Conservation (phyloP, 2,888 invertebrate genomes). For the Asteroscopus sphinx region DNA sequence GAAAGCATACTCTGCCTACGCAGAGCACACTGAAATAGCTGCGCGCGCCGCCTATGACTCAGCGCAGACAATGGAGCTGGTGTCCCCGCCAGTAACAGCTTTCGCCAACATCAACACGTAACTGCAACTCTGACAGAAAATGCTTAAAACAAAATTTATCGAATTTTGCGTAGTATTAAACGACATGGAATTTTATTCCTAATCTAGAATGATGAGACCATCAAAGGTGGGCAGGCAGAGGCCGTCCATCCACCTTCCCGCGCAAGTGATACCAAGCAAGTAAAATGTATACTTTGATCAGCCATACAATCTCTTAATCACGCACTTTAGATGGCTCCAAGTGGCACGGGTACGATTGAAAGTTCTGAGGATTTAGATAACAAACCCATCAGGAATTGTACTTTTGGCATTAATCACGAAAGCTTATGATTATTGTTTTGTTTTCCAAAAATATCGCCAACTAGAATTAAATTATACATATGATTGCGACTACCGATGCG, state of each 20-base stretch:
- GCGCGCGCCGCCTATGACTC: conserved; percentile 85
- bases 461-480: no score
- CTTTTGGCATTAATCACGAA: not conserved
- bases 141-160: conserved; percentile 1
- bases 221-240: no score
- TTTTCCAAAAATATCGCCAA: no score
- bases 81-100: conserved; percentile 78
- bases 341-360: not conserved
- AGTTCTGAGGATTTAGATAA: no score
- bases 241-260: not conserved
- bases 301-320: not conserved
- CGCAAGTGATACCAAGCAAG: not conserved
- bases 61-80: conserved; percentile 82
- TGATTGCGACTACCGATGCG: no score
- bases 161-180: not conserved
- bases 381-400: not conserved
- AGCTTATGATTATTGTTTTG: no score
- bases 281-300: not conserved
- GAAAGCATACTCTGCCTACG: conserved; percentile 76
- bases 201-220: no score
- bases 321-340: not conserved
- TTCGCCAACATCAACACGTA: conserved; percentile 74
- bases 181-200: no score
- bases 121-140: conserved; percentile 48
- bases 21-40: conserved; percentile 79